phyloP scores from a whole-genome alignment of 2,113 vertebrate genomes.

The Apeltes quadracus region DNA sequence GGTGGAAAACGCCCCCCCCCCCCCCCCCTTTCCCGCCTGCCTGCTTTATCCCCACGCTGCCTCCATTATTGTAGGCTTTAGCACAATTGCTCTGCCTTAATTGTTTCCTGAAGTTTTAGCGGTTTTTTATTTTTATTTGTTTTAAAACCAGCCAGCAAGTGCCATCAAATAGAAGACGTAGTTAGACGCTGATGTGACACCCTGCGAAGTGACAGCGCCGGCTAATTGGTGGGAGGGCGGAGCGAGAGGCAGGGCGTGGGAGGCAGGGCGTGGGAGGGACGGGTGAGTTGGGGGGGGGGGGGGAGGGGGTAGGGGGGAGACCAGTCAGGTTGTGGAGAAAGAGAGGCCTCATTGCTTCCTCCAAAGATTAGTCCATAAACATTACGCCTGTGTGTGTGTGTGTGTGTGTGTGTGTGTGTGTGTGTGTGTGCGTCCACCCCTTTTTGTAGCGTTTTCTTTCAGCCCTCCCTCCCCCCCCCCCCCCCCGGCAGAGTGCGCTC shows the following conservation, averaged over 20 bases:
- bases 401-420: conserved; percentile 1
- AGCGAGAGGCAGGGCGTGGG: conserved; percentile 15
- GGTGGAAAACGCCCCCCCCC: conserved; percentile 41
- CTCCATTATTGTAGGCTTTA: conserved; percentile 75
- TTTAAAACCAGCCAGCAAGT: conserved; percentile 24
- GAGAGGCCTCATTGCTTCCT: conserved; percentile 64
- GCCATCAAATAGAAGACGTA: background rate
- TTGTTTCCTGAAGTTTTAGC: conserved; percentile 75
- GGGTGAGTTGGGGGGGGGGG: conserved; percentile 23
- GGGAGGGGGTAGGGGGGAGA: conserved; percentile 25
- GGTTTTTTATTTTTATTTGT: no score
- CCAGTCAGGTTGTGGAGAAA: conserved; percentile 51
- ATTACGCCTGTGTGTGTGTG: conserved; percentile 6
- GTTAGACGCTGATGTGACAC: background rate
- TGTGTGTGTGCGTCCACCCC: no score
- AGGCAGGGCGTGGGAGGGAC: conserved; percentile 26
- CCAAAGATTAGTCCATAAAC: conserved; percentile 53
- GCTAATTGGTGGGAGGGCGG: conserved; percentile 3
- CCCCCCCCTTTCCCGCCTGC: conserved; percentile 17
- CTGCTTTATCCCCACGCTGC: conserved; percentile 48
- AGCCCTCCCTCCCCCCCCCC: no score
- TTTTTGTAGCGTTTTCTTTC: background rate
- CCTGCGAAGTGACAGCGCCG: conserved; percentile 11
- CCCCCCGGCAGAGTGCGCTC: no score
- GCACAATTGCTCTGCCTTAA: conserved; percentile 70